Conservation (phyloP, 2,113 vertebrate species). For the Pao palembangensis region DNA sequence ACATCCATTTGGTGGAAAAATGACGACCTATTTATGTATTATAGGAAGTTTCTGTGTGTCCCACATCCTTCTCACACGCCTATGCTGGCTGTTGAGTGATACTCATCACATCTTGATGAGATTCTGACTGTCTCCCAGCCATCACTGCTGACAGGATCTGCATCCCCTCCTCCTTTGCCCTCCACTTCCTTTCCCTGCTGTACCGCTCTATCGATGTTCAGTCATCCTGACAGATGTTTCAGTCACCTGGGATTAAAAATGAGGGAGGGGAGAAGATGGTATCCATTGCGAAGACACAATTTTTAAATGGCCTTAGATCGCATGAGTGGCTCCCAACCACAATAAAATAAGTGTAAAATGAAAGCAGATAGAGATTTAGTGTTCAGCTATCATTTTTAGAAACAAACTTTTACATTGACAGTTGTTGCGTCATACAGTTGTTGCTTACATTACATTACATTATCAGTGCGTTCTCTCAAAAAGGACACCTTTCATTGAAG, state of each 20-base stretch:
- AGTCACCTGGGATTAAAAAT: constrained; percentile 67
- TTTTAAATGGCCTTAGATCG: constrained; percentile 47
- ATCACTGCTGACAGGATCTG: constrained; percentile 52
- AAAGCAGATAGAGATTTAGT: constrained; percentile 26
- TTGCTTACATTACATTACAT: too few relatives aligned
- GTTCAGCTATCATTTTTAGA: constrained; percentile 24
- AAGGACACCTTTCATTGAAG: neutral
- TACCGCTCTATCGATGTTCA: constrained; percentile 56
- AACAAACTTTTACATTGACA: constrained; percentile 29
- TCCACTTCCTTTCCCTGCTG: constrained; percentile 19
- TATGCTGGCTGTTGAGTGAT: constrained; percentile 36
- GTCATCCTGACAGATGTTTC: constrained; percentile 65
- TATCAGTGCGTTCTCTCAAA: neutral
- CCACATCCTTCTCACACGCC: constrained; percentile 8
- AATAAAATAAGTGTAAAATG: constrained; percentile 44
- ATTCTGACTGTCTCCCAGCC: constrained; percentile 31
- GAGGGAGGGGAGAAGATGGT: constrained; percentile 47
- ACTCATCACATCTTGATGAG: constrained; percentile 45
- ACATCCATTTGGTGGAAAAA: constrained; percentile 37
- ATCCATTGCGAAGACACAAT: constrained; percentile 51
- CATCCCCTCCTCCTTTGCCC: constrained; percentile 2
- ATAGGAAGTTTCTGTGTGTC: constrained; percentile 14
- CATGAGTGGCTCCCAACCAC: constrained; percentile 45
- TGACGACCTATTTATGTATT: constrained; percentile 13
- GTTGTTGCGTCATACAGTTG: constrained; percentile 7